A percentile compares a stretch with the other conserved stretches of the same genome.
Evolutionary conservation across 2,797 vertebrate genomes (phyloP).

Genomic region (Mormyrops attenuatus): DNA sequence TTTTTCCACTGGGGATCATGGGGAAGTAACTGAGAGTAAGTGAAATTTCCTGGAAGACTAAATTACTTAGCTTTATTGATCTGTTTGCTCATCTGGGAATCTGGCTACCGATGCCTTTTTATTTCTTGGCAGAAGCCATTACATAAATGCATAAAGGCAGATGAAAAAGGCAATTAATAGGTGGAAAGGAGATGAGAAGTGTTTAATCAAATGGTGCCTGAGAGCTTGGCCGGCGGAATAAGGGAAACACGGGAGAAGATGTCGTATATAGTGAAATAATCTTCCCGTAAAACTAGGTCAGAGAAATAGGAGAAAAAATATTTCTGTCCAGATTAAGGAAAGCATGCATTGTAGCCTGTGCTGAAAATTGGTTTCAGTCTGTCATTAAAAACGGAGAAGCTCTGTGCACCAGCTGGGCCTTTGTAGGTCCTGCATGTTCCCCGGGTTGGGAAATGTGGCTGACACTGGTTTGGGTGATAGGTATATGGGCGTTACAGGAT

Average conservation of each 20-base stretch:
- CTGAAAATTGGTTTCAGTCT: conserved; percentile 11
- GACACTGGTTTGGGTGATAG: background rate
- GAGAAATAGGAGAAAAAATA: conserved; percentile 1
- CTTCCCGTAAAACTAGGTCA: conserved; percentile 40
- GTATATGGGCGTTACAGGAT: background rate
- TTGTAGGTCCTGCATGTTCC: background rate
- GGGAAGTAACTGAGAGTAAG: background rate
- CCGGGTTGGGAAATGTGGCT: background rate
- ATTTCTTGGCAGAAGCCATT: background rate
- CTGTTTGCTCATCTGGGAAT: conserved; percentile 13
- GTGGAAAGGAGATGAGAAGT: background rate
- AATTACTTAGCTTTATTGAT: conserved; percentile 11
- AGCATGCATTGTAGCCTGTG: background rate
- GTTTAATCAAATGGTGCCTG: conserved; percentile 7
- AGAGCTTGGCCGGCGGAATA: background rate
- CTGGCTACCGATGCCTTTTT: background rate
- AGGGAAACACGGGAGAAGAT: conserved; percentile 39
- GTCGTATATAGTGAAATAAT: conserved; percentile 28
- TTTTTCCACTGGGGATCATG: background rate
- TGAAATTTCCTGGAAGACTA: conserved; percentile 13
- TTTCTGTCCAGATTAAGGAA: background rate
- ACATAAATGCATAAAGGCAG: conserved; percentile 10
- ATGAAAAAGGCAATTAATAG: conserved; percentile 19
- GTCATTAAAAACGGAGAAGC: background rate
- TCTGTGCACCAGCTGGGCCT: background rate